Evolutionary conservation across 2,888 invertebrate genomes (phyloP).

Genomic region (Strigamia maritima): DNA sequence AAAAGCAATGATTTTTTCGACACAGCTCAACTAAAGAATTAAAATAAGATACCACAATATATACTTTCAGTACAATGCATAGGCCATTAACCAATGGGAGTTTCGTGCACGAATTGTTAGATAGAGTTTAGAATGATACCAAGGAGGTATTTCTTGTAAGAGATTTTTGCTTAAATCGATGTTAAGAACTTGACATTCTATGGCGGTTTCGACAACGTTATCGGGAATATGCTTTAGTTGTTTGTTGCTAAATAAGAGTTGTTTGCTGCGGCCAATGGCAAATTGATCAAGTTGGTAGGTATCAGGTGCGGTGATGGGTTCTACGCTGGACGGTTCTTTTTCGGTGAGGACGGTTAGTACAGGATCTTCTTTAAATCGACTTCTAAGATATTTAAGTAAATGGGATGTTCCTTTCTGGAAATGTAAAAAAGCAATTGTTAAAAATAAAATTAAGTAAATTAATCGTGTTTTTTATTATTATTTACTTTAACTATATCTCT

Average conservation of each 20-base stretch:
- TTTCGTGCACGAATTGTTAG: no score
- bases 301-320: constrained; percentile 35
- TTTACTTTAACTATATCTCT: constrained; percentile 70
- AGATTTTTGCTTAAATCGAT: constrained; percentile 81
- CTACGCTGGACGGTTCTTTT: constrained; percentile 36
- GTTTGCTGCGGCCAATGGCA: constrained; percentile 48
- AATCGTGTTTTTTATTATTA: no score
- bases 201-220: constrained; percentile 68
- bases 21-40: no score
- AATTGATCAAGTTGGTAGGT: constrained; percentile 47
- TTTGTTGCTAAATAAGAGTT: constrained; percentile 53
- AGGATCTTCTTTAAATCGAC: constrained; percentile 51
- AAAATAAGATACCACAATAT: no score
- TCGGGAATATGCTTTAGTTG: constrained; percentile 66
- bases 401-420: constrained; percentile 69
- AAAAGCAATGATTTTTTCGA: no score
- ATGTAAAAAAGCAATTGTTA: neutral
- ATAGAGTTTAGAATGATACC: no score
- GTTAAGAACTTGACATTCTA: constrained; percentile 66
- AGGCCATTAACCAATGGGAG: no score
- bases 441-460: no score
- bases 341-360: constrained; percentile 36
- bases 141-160: constrained; percentile 64
- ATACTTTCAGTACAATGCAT: no score
- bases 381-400: constrained; percentile 66